Evolutionary conservation across 1,140 invertebrate species (phyloP), one percentile per base, ranked within the genome.

Genomic region (Drosophila ercepeae): DNA sequence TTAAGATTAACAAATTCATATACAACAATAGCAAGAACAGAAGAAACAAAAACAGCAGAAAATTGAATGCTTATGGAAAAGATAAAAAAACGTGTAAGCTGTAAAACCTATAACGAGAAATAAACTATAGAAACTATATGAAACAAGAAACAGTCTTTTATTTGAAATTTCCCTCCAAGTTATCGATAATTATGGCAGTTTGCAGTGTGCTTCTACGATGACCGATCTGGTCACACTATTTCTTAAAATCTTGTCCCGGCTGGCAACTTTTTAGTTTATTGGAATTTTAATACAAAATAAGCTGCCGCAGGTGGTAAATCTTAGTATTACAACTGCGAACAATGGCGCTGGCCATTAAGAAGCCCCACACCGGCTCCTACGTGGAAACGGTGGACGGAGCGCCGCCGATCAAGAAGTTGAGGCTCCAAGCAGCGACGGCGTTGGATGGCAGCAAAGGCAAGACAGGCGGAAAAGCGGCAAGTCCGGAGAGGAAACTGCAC

Each of bases 1-100:
- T 65, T 83, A 82, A 78, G 78, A 72, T 63, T 83, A 78, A 74
- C 18, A 65, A 74, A 82, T 82, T 82, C 73, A 63, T 82, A 76
- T 72, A 73, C 52, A 25, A 29, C 39, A 67, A 49, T 63, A 55
- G 52, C 58, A 39, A 48, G 41, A 61, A 25, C 54, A 29, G 25
- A 9, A 60, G 16, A 14, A 45, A 23, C 23, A 68, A 32, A 42
- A 41, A 55, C 75, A 76, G 74, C 25, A 42, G 13, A 44, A 39
- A 29, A 32, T 63, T 49, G 50, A n/a, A 42, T 57, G 60, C 36
- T 58, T 44, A 58, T 5, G 6, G 8, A 51, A 51, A 59, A 34
- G 41, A 60, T 49, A 36, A 44, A 44, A 13, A 41, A 71, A 52
- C 21, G 50, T 71, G 41, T 72, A 70, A 49, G 79, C 74, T 83